Base-by-base conservation (phyloP, 53 echinoderm and acorn worm genomes). In the Holothuria leucospilota region DNA sequence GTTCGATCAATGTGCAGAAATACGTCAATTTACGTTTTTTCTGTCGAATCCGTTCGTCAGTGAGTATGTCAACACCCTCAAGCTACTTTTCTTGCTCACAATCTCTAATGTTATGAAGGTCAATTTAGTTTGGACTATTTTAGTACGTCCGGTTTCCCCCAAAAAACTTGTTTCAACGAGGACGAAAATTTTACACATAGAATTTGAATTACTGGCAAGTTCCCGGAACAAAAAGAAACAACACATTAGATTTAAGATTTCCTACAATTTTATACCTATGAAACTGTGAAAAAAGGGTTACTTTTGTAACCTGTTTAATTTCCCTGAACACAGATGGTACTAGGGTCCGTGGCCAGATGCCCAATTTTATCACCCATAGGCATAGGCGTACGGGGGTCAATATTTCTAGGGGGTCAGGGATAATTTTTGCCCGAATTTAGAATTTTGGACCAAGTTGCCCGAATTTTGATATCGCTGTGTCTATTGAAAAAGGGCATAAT, bases 221-320 rank as follows among this genome's bases (percentile, higher is more conserved):
- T 71, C 85, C 0, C 53, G 18, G 29, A 71, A 70, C 34, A 18
- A 69, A 29, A 28, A 69, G 69, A 69, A 26, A 28, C 27, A 51
- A n/a, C 10, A 49, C 53, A 72, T 85, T 34, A 85, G 51, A 29
- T 68, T 84, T 52, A 84, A 27, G 8, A 6, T 68, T 52, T 84
- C 68, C n/a, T 42, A 62, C 8, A 68, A 84, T 40, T 84, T 84
- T 52, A 62, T 84, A 46, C 39, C 68, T 12, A 84, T 84, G 68
- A 5, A 68, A 4, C 42, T 84, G 39, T 14, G 30, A 69, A 28
- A 6, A 69, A 69, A 69, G 29, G 69, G 63, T 28, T 82, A 82
- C 56, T 82, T 82, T 29, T 62, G 62, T 21, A 24, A 84, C 51
- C 11, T 84, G n/a, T 84, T 66, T 42, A 84, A 84, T 39, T 68